phyloP scores from a whole-genome alignment of 2,888 invertebrate species.

The Trichopria drosophilae region DNA sequence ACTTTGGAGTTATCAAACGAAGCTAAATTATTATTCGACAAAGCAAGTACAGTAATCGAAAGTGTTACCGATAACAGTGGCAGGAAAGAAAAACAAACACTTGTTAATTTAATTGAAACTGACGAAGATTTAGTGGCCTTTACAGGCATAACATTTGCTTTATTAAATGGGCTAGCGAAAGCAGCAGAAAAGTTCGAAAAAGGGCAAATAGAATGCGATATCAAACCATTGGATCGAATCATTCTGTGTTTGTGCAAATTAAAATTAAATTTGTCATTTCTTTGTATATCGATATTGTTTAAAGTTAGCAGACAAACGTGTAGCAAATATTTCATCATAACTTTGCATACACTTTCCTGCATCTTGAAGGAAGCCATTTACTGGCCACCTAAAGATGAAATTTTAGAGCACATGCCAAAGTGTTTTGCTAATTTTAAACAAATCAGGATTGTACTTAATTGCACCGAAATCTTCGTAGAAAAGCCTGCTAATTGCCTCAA shows the following conservation, averaged over 20 bases:
- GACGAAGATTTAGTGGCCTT: conserved; percentile 24
- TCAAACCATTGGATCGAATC: conserved; percentile 12
- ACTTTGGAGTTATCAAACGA: too few species aligned
- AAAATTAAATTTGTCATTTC: conserved; percentile 22
- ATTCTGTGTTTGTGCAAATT: conserved; percentile 23
- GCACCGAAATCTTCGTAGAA: conserved; percentile 17
- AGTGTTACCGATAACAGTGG: too few species aligned
- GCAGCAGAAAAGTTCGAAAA: conserved; percentile 7
- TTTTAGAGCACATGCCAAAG: conserved; percentile 14
- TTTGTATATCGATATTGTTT: conserved; percentile 18
- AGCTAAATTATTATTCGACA: too few species aligned
- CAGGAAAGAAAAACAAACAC: too few species aligned
- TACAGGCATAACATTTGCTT: conserved; percentile 20
- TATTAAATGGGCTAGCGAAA: conserved; percentile 13
- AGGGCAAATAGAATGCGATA: neutral
- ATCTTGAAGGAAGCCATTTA: conserved; percentile 12
- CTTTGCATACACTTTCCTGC: conserved; percentile 6
- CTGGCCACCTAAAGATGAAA: conserved; percentile 23
- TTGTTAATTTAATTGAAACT: too few species aligned
- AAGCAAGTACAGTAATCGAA: too few species aligned
- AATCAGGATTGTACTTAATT: conserved; percentile 17
- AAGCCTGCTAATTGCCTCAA: conserved; percentile 22
- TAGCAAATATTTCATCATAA: conserved; percentile 12
- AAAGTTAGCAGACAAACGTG: conserved; percentile 3
- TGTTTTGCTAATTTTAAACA: conserved; percentile 19